Conservation (phyloP, 30 jellyfish, hydroid and myxozoan genomes). For the Pelagia noctiluca region DNA sequence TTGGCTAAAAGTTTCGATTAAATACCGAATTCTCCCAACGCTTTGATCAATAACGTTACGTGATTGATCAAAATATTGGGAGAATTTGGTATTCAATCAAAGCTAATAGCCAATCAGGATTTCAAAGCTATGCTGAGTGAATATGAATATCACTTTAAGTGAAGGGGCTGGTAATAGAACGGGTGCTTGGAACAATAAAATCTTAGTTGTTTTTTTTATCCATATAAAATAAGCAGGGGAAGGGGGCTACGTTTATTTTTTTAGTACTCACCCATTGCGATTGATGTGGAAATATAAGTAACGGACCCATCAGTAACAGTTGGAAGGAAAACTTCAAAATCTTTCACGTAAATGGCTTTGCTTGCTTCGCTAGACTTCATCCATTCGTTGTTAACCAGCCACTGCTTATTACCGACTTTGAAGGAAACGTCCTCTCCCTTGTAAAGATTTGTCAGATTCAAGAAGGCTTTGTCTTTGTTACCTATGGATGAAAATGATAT, state of each 20-base stretch:
- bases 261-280: not conserved
- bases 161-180: not conserved
- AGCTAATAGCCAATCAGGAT: no score
- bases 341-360: conserved; percentile 19
- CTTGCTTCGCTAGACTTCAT: not conserved
- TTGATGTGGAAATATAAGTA: conserved; percentile 2
- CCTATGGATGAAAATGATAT: not conserved
- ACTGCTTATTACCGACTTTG: conserved; percentile 6
- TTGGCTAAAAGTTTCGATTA: no score
- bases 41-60: no score
- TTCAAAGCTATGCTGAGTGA: no score
- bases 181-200: no score
- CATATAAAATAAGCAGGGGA: not conserved
- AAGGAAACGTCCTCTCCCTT: conserved; percentile 19
- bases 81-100: no score
- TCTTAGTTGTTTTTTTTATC: no score
- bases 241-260: not conserved
- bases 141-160: not conserved
- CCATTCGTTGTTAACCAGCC: conserved; percentile 33
- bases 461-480: conserved; percentile 1
- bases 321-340: conserved; percentile 33
- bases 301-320: conserved; percentile 2
- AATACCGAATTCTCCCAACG: no score
- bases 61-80: no score
- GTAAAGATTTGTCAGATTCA: conserved; percentile 32